Evolutionary conservation across 2,888 invertebrate species (phyloP), one percentile per base, ranked within the genome.

Genomic region (Pocota personata): DNA sequence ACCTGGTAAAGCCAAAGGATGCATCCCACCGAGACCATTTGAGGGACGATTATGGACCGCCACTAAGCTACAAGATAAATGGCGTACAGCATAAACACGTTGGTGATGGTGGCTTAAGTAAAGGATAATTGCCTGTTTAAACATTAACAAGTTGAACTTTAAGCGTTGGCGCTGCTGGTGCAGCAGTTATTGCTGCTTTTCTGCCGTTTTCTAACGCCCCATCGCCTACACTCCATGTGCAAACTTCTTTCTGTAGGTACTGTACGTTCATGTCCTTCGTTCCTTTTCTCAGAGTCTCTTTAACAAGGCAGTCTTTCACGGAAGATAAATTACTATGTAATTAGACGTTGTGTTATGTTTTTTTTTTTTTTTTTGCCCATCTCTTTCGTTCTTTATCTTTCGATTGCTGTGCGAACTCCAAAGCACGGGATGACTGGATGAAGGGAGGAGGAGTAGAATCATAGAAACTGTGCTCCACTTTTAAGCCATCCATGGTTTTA

Each of bases 271-370:
- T 57, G 79, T 57, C 64, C 24, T 60, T 72, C 43, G 57, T 27
- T 21, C 35, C 10, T 40, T 27, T 46, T 80, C 57, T 19, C 67
- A 67, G 30, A 66, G 55, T 48, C 71, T 48, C 35, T 46, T 32
- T 46, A 64, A 64, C 67, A 62, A 24, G 64, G 64, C 57, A 66
- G 50, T 71, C 79, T 66, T 80, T 75, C 50, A 71, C 72, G 58
- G 66, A 82, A 82, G 82, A 86, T 86, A 86, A 86, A 86, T 86
- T 76, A 86, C 86, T 82, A 67, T 77, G 82, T 86, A 86, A 86
- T 86, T 86, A 86, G 82, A 82, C 76, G 76, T 67, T 67, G 57
- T 76, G 72, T 77, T 77, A 57, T n/a, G 64, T 12, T 16, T 58
- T 72, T 72, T 57, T 35, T 55, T 58, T 21, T 24, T 66, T 21